These are phyloP conservation scores for Schizopygopsis malacanthus DNA, from an alignment of 2,797 vertebrate genomes.

Conservation along the genomic window DNA sequence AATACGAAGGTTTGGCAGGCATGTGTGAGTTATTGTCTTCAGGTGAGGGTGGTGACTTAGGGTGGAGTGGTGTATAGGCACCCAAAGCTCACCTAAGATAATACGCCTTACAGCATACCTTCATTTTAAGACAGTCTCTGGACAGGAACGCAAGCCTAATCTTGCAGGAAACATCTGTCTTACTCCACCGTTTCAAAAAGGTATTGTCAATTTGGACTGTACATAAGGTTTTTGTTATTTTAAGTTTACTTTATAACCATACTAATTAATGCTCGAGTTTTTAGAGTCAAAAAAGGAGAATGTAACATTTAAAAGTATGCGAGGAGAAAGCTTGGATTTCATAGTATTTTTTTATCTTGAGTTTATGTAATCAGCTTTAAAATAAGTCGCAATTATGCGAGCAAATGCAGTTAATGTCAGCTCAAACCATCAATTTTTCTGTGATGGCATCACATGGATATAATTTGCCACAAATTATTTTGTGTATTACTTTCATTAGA, in stretches of 20 bases:
- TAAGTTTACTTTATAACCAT: not conserved
- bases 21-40: conserved; percentile 3
- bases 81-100: conserved; percentile 31
- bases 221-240: not conserved
- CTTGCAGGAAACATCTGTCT: not conserved
- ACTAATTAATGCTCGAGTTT: not conserved
- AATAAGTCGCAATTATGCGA: not conserved
- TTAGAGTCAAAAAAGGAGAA: not conserved
- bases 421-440: not conserved
- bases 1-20: not conserved
- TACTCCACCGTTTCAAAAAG: not conserved
- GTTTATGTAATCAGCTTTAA: not conserved
- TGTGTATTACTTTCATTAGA: not conserved
- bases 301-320: not conserved
- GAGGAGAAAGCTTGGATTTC: not conserved
- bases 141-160: conserved; percentile 14
- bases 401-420: not conserved
- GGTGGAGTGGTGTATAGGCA: not conserved
- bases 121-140: not conserved
- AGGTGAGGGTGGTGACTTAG: conserved; percentile 6
- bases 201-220: not conserved
- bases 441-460: not conserved
- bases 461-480: not conserved
- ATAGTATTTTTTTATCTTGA: not conserved
- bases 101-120: not conserved